Percentiles rank a stretch among this genome's conserved stretches.
Evolutionary conservation across 2,888 invertebrate species (phyloP).

Genomic region (Priapulus caudatus): DNA sequence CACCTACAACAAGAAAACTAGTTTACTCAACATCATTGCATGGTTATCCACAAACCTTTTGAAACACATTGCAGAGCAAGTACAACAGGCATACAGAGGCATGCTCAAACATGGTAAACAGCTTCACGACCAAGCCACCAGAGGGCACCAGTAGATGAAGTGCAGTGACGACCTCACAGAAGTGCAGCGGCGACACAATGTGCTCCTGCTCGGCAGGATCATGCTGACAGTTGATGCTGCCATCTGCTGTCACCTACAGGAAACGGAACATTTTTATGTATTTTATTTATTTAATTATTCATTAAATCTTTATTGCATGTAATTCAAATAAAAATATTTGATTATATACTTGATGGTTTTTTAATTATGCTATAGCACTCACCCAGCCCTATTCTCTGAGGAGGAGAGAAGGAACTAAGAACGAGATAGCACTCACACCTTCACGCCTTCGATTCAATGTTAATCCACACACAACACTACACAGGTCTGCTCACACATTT

Average conservation of each 20-base stretch:
- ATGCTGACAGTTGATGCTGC: slow-evolving; percentile 74
- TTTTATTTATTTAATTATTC: too few species aligned
- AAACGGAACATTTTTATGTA: slow-evolving; percentile 15
- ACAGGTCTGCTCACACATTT: too few species aligned
- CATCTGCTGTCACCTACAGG: slow-evolving; percentile 74
- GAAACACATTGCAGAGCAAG: slow-evolving; percentile 61
- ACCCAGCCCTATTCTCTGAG: too few species aligned
- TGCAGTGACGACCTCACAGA: slow-evolving; percentile 68
- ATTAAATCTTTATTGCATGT: too few species aligned
- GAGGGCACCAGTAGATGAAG: slow-evolving; percentile 53
- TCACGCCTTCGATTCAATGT: too few species aligned
- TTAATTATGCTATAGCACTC: too few species aligned
- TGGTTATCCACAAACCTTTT: slow-evolving; percentile 31
- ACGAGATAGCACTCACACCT: too few species aligned
- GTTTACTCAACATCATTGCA: not conserved
- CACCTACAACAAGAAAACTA: too few species aligned
- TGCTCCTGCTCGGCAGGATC: slow-evolving; percentile 76
- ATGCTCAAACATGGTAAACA: slow-evolving; percentile 78
- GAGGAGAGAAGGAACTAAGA: too few species aligned
- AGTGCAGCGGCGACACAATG: slow-evolving; percentile 61
- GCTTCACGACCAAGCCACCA: slow-evolving; percentile 70
- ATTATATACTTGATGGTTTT: too few species aligned
- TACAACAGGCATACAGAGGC: slow-evolving; percentile 66
- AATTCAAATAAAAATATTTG: too few species aligned
- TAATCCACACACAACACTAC: too few species aligned